Evolutionary conservation across 2,888 invertebrate genomes (phyloP).

Genomic region (Epicampocera succincta): DNA sequence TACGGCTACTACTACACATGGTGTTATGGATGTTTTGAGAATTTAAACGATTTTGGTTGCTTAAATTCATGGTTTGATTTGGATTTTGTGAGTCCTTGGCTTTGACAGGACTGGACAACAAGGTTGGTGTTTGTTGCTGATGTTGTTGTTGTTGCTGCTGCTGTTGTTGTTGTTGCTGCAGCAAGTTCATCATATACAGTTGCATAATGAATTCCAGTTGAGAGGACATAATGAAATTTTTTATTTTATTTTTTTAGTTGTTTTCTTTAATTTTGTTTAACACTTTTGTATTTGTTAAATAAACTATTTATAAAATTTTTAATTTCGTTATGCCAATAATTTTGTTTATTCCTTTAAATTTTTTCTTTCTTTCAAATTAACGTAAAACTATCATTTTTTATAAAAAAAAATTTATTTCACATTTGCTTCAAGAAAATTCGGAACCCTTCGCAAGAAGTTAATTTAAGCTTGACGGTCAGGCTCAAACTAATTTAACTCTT

Average conservation of each 20-base stretch:
- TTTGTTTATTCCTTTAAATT: constrained; percentile 20
- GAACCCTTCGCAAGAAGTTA: constrained; percentile 54
- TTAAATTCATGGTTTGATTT: constrained; percentile 71
- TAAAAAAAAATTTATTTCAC: constrained; percentile 54
- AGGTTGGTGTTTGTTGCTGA: constrained; percentile 65
- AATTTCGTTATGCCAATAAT: constrained; percentile 33
- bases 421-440: constrained; percentile 25
- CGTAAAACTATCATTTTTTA: constrained; percentile 54
- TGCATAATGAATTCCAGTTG: constrained; percentile 81
- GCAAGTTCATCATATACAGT: constrained; percentile 80
- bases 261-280: constrained; percentile 48
- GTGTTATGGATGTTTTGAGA: constrained; percentile 78
- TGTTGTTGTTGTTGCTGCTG: constrained; percentile 73
- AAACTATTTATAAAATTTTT: constrained; percentile 17
- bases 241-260: constrained; percentile 50
- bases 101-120: constrained; percentile 71
- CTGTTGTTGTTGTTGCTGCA: constrained; percentile 78
- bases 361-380: constrained; percentile 46
- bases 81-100: constrained; percentile 68
- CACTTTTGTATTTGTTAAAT: constrained; percentile 22
- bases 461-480: constrained; percentile 78
- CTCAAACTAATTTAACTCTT: constrained; percentile 81
- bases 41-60: constrained; percentile 76
- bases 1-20: constrained; percentile 81
- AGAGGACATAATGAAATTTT: constrained; percentile 75